Evolutionary conservation across 2,797 vertebrate species (phyloP).

Genomic region (Eulemur rubriventer): DNA sequence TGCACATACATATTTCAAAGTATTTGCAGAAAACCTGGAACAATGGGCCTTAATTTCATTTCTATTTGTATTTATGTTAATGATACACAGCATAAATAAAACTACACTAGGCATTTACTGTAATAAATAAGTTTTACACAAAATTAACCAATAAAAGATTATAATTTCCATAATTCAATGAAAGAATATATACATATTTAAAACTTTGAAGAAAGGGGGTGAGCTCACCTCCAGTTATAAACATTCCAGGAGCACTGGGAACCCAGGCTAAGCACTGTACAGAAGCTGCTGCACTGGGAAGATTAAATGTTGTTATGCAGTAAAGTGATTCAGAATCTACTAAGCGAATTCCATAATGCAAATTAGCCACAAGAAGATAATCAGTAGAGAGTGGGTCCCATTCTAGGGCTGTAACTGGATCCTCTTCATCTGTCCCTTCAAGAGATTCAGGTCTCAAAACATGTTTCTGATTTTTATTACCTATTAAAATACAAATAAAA

Average conservation of each 20-base stretch:
- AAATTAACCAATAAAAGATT: background rate
- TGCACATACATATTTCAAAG: background rate
- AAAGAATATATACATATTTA: background rate
- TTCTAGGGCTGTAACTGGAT: slow-evolving; percentile 95
- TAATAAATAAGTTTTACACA: background rate
- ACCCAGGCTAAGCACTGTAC: slow-evolving; percentile 98
- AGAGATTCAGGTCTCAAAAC: slow-evolving; percentile 95
- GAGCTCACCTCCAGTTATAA: slow-evolving; percentile 95
- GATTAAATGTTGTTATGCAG: slow-evolving; percentile 93
- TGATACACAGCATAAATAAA: background rate
- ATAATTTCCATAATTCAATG: background rate
- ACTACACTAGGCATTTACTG: background rate
- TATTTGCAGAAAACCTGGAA: background rate
- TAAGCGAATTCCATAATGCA: slow-evolving; percentile 94
- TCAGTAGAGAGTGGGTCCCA: slow-evolving; percentile 97
- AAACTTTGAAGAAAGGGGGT: background rate
- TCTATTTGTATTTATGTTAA: slow-evolving; percentile 6
- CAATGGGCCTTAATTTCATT: background rate
- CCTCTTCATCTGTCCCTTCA: slow-evolving; percentile 97
- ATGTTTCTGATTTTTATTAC: slow-evolving; percentile 95
- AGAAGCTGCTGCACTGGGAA: slow-evolving; percentile 93
- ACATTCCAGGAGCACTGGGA: slow-evolving; percentile 97
- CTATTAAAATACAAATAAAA: slow-evolving; percentile 81
- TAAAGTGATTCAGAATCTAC: slow-evolving; percentile 93
- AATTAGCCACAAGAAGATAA: slow-evolving; percentile 96